Evolutionary conservation across 92 coral and sea anemone species (phyloP).

Genomic region (Meandrina meandrites): DNA sequence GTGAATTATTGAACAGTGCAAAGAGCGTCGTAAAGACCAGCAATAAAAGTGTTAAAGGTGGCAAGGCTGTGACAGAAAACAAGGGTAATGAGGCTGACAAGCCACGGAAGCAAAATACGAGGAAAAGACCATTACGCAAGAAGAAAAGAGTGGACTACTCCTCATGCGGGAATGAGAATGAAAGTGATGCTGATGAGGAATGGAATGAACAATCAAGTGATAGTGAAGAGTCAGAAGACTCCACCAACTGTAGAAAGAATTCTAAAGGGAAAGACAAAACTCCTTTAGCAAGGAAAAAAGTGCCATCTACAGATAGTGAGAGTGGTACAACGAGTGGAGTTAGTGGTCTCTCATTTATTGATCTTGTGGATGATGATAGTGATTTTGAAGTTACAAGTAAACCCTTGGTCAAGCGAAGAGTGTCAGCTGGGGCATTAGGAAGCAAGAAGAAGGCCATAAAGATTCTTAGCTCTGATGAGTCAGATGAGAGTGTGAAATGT

Average conservation of each 20-base stretch:
- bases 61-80: slow-evolving; percentile 3
- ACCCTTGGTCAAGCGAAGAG: slow-evolving; percentile 41
- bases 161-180: slow-evolving; percentile 45
- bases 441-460: slow-evolving; percentile 15
- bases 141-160: slow-evolving; percentile 65
- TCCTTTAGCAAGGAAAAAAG: slow-evolving; percentile 12
- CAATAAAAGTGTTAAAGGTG: background rate
- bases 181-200: slow-evolving; percentile 39
- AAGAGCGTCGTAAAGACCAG: background rate
- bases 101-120: slow-evolving; percentile 7
- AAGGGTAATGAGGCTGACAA: background rate
- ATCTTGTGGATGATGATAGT: slow-evolving; percentile 65
- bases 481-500: slow-evolving; percentile 45
- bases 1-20: background rate
- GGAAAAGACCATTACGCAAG: slow-evolving; percentile 55
- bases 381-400: slow-evolving; percentile 64
- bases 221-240: slow-evolving; percentile 51
- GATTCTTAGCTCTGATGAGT: slow-evolving; percentile 53
- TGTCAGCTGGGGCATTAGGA: slow-evolving; percentile 20
- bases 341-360: slow-evolving; percentile 42
- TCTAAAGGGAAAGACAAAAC: slow-evolving; percentile 21
- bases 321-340: slow-evolving; percentile 23
- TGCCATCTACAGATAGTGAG: slow-evolving; percentile 14
- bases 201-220: slow-evolving; percentile 51
- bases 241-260: background rate